A percentile compares a stretch with the other conserved stretches of the same genome.
phyloP scores from a whole-genome alignment of 2,888 invertebrate species.

The Gryllus longicercus region DNA sequence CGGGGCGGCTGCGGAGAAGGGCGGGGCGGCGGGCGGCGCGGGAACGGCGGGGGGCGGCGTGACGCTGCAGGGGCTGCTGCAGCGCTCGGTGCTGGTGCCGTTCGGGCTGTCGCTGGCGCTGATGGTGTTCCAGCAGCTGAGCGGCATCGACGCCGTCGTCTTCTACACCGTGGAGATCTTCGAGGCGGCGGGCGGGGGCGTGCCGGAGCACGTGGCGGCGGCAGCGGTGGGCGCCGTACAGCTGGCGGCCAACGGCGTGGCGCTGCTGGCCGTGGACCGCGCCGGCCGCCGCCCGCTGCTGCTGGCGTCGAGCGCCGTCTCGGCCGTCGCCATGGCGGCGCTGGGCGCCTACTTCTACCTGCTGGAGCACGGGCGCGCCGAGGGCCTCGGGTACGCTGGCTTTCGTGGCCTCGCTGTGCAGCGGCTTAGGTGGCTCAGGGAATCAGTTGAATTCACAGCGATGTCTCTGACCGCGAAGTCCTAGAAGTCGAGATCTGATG shows the following conservation, averaged over 20 bases:
- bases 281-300: slow-evolving; percentile 60
- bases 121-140: slow-evolving; percentile 58
- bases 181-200: slow-evolving; percentile 52
- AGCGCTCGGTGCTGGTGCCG: slow-evolving; percentile 45
- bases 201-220: slow-evolving; percentile 55
- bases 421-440: no score
- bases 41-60: not conserved
- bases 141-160: slow-evolving; percentile 58
- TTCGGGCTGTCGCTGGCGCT: slow-evolving; percentile 52
- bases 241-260: slow-evolving; percentile 52
- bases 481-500: no score
- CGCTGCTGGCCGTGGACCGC: slow-evolving; percentile 57
- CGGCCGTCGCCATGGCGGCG: slow-evolving; percentile 53
- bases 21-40: no score
- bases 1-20: not conserved
- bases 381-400: slow-evolving; percentile 37
- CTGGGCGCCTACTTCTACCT: slow-evolving; percentile 57
- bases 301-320: slow-evolving; percentile 55
- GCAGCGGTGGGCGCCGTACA: slow-evolving; percentile 58
- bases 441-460: no score
- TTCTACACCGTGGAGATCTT: slow-evolving; percentile 60
- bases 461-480: no score
- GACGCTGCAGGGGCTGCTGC: slow-evolving; percentile 35
- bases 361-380: slow-evolving; percentile 41
- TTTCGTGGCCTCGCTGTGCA: not conserved